Percentiles rank a stretch among this genome's conserved stretches.
These are phyloP conservation scores for Cantharis flavilabris DNA, from an alignment of 2,888 invertebrate genomes.

Conservation along the genomic window DNA sequence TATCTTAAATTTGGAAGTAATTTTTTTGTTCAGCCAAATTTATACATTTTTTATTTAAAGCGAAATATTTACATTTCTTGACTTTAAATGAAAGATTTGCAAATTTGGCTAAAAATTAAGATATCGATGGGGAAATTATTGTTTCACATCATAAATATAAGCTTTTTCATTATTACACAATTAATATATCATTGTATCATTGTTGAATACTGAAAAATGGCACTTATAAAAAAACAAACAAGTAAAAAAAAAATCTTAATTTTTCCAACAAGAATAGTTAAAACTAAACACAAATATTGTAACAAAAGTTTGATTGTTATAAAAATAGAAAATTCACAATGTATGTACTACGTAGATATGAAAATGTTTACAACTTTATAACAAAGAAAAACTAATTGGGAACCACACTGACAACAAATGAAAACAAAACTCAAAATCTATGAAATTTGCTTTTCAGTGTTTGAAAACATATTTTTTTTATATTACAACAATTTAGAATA, in stretches of 20 bases:
- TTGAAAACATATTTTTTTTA: neutral
- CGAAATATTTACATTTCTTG: no score
- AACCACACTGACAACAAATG: neutral
- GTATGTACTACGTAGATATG: neutral
- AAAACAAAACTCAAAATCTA: neutral
- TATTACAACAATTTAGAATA: neutral
- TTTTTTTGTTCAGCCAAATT: no score
- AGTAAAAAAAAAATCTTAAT: neutral
- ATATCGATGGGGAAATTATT: no score
- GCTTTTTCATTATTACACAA: no score
- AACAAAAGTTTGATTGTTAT: neutral
- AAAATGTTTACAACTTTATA: neutral
- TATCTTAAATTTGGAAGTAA: no score
- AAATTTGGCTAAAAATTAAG: no score
- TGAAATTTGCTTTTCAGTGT: neutral
- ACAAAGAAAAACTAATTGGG: neutral
- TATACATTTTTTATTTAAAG: no score
- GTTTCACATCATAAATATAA: no score
- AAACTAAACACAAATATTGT: neutral
- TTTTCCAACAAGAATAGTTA: neutral
- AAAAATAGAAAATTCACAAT: neutral
- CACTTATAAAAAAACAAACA: neutral
- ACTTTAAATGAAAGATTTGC: no score
- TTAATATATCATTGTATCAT: no score
- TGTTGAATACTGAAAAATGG: no score